Conservation (phyloP, 1,140 invertebrate genomes). For the Lepidurus arcticus region DNA sequence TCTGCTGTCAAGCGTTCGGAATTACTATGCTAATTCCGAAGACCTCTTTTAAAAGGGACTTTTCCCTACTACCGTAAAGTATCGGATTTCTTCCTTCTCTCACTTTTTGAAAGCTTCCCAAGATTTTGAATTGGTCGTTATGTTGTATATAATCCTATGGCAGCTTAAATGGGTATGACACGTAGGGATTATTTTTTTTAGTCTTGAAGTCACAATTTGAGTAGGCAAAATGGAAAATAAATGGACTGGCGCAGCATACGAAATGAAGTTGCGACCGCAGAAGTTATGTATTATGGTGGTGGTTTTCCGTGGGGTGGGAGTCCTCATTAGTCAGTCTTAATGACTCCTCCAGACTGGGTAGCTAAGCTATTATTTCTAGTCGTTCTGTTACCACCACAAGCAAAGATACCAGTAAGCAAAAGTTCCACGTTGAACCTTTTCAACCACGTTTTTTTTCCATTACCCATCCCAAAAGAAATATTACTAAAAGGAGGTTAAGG, state of each 20-base stretch:
- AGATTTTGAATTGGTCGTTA: background rate
- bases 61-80: background rate
- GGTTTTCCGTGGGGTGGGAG: background rate
- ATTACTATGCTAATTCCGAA: constrained; percentile 8
- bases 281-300: constrained; percentile 15
- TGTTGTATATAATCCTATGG: background rate
- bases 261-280: background rate
- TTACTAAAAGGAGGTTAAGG: background rate
- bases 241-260: background rate
- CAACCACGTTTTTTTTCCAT: too few species aligned
- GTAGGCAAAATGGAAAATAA: background rate
- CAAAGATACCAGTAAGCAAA: background rate
- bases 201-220: background rate
- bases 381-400: background rate
- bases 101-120: too few species aligned
- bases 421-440: too few species aligned
- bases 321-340: constrained; percentile 19
- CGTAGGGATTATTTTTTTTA: background rate
- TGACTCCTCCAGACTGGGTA: constrained; percentile 7
- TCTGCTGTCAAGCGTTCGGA: background rate
- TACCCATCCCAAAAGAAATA: too few species aligned
- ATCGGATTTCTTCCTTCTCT: too few species aligned
- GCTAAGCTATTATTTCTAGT: constrained; percentile 9
- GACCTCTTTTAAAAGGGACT: background rate
- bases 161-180: background rate